A percentile compares a stretch with the other conserved stretches of the same genome.
These are phyloP conservation scores for Eilema caniola DNA, from an alignment of 2,888 invertebrate genomes.

Conservation along the genomic window DNA sequence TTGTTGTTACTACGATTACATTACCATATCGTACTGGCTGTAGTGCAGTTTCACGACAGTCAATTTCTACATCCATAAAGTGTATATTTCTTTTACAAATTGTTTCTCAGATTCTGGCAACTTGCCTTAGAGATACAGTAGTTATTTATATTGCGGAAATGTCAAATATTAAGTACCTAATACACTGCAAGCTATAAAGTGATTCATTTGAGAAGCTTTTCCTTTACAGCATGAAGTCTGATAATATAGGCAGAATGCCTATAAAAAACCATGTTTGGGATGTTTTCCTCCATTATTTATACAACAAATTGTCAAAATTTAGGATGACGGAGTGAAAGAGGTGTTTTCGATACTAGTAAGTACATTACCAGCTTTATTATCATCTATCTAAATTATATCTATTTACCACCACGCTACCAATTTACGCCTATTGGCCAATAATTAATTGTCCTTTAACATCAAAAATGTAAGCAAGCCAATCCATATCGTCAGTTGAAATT, in stretches of 20 bases:
- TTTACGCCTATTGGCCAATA: too few relatives aligned
- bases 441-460: too few relatives aligned
- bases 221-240: background rate
- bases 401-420: too few relatives aligned
- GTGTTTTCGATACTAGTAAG: too few relatives aligned
- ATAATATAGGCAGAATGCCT: background rate
- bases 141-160: conserved; percentile 8
- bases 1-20: conserved; percentile 26
- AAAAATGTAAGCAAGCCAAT: too few relatives aligned
- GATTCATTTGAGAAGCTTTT: background rate
- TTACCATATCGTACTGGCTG: conserved; percentile 37
- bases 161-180: background rate
- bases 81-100: conserved; percentile 35
- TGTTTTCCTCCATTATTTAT: too few relatives aligned
- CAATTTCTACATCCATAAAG: conserved; percentile 35
- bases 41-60: conserved; percentile 31
- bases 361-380: too few relatives aligned
- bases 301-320: too few relatives aligned
- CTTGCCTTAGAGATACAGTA: conserved; percentile 27
- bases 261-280: background rate
- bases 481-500: too few relatives aligned
- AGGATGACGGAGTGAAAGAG: background rate
- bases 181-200: background rate
- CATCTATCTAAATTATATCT: too few relatives aligned
- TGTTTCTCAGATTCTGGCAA: conserved; percentile 39